Base-by-base conservation (phyloP, 2,888 invertebrate species). In the Limulus polyphemus region DNA sequence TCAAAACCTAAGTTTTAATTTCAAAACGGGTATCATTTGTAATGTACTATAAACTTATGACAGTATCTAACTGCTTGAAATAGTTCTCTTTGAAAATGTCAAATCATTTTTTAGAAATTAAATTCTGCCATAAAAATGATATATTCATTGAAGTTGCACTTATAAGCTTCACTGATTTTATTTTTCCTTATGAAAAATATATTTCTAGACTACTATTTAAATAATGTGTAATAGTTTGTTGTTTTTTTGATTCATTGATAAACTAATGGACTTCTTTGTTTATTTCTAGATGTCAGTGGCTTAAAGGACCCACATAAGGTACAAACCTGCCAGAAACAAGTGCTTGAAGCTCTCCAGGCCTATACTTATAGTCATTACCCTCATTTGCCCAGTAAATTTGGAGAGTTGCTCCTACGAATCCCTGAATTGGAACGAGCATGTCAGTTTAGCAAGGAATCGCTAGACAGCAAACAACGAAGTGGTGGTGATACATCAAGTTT, bases 371-470 rank as follows among this genome's bases (percentile, higher is more conserved):
- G 85, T 47, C 91, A 91, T 77, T 94, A 92, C 79, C 90, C 92
- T 13, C 88, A 90, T 69, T 85, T 88, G 77, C 92, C 92, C 58
- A 89, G 91, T 70, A 95, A 95, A 80, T 94, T 94, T 75, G 94
- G 94, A 54, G 93, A 95, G 77, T 79, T 97, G 61, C 79, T 95
- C 67, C 80, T 95, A 66, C 83, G 93, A 72, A 90, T 97, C 77
- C 92, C 95, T 12, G 94, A 97, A 77, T 80, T 97, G 72, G 91
- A 95, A 77, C 82, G 93, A 74, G 91, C 93, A 71, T 94, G 93
- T 78, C 90, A 92, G 82, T 88, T 90, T 74, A 91, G 92, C 71
- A 94, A 94, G 77, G 95, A 93, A 76, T 87, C 92, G 85, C 80
- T 93, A 71, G 84, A 84, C 62, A 84, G 84, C 62, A 83, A 84